A percentile compares a stretch with the other conserved stretches of the same genome.
These are phyloP conservation scores for Enoplosus armatus DNA, from an alignment of 2,797 vertebrate genomes.

Conservation along the genomic window DNA sequence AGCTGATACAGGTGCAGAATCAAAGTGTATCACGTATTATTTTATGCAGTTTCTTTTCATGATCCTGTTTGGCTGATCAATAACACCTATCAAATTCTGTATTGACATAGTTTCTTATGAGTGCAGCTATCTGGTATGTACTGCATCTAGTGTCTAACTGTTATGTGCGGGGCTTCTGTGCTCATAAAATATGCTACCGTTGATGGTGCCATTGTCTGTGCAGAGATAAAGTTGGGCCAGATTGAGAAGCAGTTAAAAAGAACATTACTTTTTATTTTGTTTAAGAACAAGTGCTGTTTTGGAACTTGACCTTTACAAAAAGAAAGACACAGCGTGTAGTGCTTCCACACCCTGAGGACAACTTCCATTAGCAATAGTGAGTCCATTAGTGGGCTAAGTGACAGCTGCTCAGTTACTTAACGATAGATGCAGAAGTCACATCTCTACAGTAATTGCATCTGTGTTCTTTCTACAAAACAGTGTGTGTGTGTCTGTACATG, in stretches of 20 bases:
- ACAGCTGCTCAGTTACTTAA: slow-evolving; percentile 76
- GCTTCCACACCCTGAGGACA: slow-evolving; percentile 48
- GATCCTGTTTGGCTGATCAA: too few relatives aligned
- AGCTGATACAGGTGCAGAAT: neutral
- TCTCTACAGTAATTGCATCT: slow-evolving; percentile 66
- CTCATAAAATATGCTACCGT: neutral
- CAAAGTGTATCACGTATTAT: neutral
- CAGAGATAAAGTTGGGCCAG: neutral
- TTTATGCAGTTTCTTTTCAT: too few relatives aligned
- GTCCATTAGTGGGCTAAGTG: slow-evolving; percentile 71
- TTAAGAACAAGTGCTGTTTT: slow-evolving; percentile 14
- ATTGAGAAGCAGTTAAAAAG: neutral
- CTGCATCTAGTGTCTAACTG: neutral
- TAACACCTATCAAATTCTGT: too few relatives aligned
- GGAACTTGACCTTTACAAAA: slow-evolving; percentile 27
- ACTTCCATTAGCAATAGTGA: slow-evolving; percentile 69
- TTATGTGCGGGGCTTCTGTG: too few relatives aligned
- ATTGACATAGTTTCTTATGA: too few relatives aligned
- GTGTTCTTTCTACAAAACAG: slow-evolving; percentile 40
- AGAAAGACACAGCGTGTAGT: neutral
- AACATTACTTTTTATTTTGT: neutral
- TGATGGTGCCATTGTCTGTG: neutral
- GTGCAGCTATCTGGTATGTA: neutral
- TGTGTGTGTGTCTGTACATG: slow-evolving; percentile 26
- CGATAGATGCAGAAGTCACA: slow-evolving; percentile 50